phyloP scores from a whole-genome alignment of 35 echinoderm and acorn worm species.

The Amphiura filiformis region DNA sequence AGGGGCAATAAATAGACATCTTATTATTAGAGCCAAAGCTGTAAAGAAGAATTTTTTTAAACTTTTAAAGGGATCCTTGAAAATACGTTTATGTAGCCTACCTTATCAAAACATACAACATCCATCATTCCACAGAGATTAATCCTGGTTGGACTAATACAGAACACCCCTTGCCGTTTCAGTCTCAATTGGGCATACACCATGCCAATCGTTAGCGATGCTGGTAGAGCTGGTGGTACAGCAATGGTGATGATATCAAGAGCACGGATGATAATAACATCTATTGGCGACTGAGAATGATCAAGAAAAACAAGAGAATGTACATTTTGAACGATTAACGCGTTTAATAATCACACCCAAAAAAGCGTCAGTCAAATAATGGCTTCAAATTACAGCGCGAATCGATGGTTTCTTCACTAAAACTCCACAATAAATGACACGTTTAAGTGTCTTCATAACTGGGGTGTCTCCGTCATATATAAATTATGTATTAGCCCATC shows the following conservation, averaged over 20 bases:
- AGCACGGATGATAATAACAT: constrained; percentile 49
- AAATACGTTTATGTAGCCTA: too few relatives aligned
- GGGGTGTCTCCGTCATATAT: too few relatives aligned
- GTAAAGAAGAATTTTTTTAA: too few relatives aligned
- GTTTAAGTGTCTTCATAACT: too few relatives aligned
- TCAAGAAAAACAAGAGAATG: not conserved
- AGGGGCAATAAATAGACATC: too few relatives aligned
- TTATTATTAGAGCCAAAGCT: too few relatives aligned
- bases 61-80: too few relatives aligned
- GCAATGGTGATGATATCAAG: constrained; percentile 94
- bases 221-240: constrained; percentile 82
- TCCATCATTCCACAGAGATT: constrained; percentile 87
- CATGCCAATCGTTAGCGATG: constrained; percentile 90
- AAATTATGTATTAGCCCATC: too few relatives aligned
- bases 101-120: constrained; percentile 97
- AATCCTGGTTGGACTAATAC: constrained; percentile 86
- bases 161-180: constrained; percentile 69
- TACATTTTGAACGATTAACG: not conserved
- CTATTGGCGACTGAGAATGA: constrained; percentile 20
- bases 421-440: too few relatives aligned
- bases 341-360: not conserved
- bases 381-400: too few relatives aligned
- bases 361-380: not conserved
- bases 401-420: too few relatives aligned
- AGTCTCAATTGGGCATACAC: constrained; percentile 83